These are phyloP conservation scores for Myotis planiceps DNA, from an alignment of 2,797 vertebrate species.

Conservation along the genomic window DNA sequence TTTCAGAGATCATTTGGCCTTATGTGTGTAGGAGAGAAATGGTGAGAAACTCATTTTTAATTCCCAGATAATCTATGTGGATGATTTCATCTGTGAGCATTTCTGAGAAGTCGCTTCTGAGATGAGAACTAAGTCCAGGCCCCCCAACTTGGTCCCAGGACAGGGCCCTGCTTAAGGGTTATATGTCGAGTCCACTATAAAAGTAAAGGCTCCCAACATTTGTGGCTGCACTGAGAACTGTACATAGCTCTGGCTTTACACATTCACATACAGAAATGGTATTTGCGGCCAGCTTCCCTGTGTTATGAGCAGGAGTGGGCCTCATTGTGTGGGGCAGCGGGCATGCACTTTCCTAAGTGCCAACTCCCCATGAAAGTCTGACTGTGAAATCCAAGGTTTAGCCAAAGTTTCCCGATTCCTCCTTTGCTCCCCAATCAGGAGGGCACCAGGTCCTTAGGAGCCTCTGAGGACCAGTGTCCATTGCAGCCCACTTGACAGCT, in stretches of 20 bases:
- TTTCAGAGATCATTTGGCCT: neutral
- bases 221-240: neutral
- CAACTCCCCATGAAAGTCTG: neutral
- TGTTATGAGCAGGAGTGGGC: neutral
- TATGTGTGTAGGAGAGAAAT: slow-evolving; percentile 24
- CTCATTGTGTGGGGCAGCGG: neutral
- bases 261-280: neutral
- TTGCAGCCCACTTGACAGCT: neutral
- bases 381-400: neutral
- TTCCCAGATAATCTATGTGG: neutral
- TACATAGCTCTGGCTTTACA: neutral
- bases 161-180: neutral
- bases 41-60: neutral
- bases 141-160: neutral
- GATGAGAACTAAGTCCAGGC: neutral
- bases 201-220: neutral
- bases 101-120: neutral
- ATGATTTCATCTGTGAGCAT: neutral
- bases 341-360: neutral
- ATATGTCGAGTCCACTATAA: neutral
- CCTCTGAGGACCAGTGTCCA: neutral
- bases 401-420: neutral
- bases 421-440: neutral
- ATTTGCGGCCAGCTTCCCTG: neutral
- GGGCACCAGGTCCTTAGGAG: neutral